These are phyloP conservation scores for Noctua janthe DNA, from an alignment of 2,888 invertebrate genomes.

Conservation along the genomic window DNA sequence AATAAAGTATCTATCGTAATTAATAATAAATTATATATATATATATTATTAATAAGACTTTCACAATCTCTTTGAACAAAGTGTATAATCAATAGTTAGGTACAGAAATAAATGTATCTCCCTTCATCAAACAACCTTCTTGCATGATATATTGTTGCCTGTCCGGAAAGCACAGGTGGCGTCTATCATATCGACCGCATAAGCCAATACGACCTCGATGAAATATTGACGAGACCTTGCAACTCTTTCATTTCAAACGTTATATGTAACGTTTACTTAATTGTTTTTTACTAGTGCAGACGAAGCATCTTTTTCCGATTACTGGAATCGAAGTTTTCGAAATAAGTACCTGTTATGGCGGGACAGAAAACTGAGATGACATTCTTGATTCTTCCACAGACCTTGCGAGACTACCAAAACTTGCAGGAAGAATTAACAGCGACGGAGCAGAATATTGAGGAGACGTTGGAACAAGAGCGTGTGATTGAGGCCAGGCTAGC, in stretches of 20 bases:
- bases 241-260: not conserved
- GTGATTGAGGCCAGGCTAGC: slow-evolving; percentile 93
- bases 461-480: slow-evolving; percentile 92
- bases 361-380: not conserved
- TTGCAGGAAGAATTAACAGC: slow-evolving; percentile 92
- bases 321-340: not conserved
- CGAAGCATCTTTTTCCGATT: not conserved
- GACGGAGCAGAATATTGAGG: slow-evolving; percentile 92
- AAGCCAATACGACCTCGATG: not conserved
- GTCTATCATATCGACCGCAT: slow-evolving; percentile 14
- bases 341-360: not conserved
- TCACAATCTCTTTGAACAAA: not conserved
- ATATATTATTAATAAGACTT: not conserved
- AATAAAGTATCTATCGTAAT: no score
- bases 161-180: slow-evolving; percentile 8
- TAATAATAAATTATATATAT: no score
- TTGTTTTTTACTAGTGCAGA: not conserved
- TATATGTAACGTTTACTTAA: not conserved
- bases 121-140: slow-evolving; percentile 5
- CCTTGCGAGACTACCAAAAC: slow-evolving; percentile 92
- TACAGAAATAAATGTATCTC: not conserved
- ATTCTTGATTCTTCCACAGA: slow-evolving; percentile 78
- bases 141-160: not conserved
- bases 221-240: slow-evolving; percentile 12
- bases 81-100: not conserved